Evolutionary conservation across 2,797 vertebrate species (phyloP), one percentile per base, ranked within the genome.

Genomic region (Kryptolebias ocellatus): DNA sequence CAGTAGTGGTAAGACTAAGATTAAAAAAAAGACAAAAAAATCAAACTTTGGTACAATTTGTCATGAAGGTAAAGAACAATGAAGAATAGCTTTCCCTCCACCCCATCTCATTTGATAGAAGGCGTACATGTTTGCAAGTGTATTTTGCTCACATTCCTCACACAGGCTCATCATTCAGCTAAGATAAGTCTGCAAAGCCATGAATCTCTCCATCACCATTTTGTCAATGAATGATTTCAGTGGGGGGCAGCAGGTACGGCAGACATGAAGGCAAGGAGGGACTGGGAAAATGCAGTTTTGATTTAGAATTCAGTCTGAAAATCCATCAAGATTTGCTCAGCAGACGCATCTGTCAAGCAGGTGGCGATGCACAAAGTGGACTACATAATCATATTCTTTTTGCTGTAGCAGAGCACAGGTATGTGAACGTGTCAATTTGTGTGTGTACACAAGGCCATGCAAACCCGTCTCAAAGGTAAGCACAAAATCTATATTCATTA

Each of bases 311-410:
- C 82, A 83, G 79, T 76, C 79, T 80, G 83, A 87, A 89, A 92
- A 94, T 94, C 92, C 89, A 93, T 94, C 94, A 92, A 91, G 83
- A 92, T 93, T 92, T 90, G 85, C 82, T 83, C 87, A 87, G 83
- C 86, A 92, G 92, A 93, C 90, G 89, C 88, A 90, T 90, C 90
- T 90, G 91, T 92, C 93, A 93, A 81, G 74, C 74, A 50, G 64
- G 82, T 80, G 81, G 85, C 67, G 71, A 77, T 77, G 84, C 80
- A 86, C 76, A 90, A 90, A 89, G 78, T 82, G 78, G 85, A 88
- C 88, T 84, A 80, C 68, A 86, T 92, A 87, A 92, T 92, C 81
- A 80, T 60, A 79, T 84, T 78, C 75, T 88, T 71, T 89, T 89
- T 86, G 79, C 72, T 85, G 70, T 51, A 67, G 53, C 65, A 34